phyloP scores from a whole-genome alignment of 2,797 vertebrate species.

The Sebastes cheni region DNA sequence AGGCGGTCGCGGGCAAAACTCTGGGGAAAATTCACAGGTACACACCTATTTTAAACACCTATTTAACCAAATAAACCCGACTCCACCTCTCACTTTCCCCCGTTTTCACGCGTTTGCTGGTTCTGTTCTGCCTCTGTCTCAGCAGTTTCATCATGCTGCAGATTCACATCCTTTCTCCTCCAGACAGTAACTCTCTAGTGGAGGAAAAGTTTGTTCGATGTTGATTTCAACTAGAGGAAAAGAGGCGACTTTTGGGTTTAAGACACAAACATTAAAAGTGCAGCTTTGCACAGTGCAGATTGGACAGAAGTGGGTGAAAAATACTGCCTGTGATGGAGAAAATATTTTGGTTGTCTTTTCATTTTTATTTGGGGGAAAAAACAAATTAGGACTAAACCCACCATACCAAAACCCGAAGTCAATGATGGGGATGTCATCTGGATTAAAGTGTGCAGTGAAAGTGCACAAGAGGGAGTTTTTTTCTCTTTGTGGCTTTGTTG shows the following conservation, averaged over 20 bases:
- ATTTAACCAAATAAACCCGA: neutral
- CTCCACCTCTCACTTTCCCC: neutral
- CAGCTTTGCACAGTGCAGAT: neutral
- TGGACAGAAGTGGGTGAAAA: neutral
- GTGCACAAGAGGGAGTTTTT: neutral
- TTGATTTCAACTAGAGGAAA: neutral
- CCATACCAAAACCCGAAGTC: neutral
- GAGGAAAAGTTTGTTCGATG: slow-evolving; percentile 21
- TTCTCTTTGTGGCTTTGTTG: neutral
- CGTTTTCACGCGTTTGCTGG: slow-evolving; percentile 13
- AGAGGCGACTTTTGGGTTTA: neutral
- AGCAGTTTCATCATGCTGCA: neutral
- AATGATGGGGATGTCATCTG: neutral
- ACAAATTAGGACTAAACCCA: neutral
- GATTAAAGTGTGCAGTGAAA: neutral
- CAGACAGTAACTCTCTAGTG: neutral
- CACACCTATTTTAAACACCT: neutral
- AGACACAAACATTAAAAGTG: neutral
- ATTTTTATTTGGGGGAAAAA: neutral
- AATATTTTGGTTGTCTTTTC: neutral
- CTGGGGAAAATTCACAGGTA: slow-evolving; percentile 87
- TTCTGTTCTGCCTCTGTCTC: neutral
- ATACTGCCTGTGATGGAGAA: neutral
- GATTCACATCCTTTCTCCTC: neutral
- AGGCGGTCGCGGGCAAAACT: slow-evolving; percentile 82